Conservation (phyloP, 37 sponge, comb jelly and placozoan genomes). For the Cladorhizidae sp. region DNA sequence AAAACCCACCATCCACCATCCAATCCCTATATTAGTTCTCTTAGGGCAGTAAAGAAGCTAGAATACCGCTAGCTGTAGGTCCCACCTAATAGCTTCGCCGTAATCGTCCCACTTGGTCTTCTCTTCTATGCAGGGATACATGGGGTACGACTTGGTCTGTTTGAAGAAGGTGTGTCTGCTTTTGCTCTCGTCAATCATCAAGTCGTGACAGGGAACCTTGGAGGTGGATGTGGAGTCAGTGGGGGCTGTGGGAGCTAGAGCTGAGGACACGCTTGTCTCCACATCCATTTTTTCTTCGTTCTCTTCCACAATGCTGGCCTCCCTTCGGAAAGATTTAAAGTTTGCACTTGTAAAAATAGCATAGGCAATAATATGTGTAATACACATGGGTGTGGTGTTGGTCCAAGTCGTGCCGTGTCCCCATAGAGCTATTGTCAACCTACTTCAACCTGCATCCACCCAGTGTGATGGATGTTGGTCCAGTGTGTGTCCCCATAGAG, state of each 20-base stretch:
- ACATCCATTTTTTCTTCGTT: conserved; percentile 83
- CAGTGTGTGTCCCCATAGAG: too few species aligned
- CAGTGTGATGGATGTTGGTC: too few species aligned
- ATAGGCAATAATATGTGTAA: too few species aligned
- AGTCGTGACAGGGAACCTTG: conserved; percentile 66
- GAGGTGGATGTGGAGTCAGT: conserved; percentile 6
- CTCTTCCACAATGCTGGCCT: conserved; percentile 57
- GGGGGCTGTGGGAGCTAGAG: conserved; percentile 20
- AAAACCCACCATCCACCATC: too few species aligned
- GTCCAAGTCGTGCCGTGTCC: too few species aligned
- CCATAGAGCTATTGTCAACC: too few species aligned
- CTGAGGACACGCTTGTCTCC: conserved; percentile 12
- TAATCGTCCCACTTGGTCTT: conserved; percentile 95
- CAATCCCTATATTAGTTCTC: not conserved
- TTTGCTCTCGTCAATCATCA: conserved; percentile 62
- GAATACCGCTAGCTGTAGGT: too few species aligned
- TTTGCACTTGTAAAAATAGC: not conserved
- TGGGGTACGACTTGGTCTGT: conserved; percentile 84
- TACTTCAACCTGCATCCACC: too few species aligned
- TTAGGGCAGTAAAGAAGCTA: not conserved
- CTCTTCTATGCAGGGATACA: conserved; percentile 92
- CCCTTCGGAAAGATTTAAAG: conserved; percentile 25
- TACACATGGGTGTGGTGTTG: too few species aligned
- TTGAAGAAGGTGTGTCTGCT: conserved; percentile 89
- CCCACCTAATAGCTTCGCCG: conserved; percentile 92